Conservation (phyloP, 2,113 vertebrate genomes). For the Nymphicus hollandicus region DNA sequence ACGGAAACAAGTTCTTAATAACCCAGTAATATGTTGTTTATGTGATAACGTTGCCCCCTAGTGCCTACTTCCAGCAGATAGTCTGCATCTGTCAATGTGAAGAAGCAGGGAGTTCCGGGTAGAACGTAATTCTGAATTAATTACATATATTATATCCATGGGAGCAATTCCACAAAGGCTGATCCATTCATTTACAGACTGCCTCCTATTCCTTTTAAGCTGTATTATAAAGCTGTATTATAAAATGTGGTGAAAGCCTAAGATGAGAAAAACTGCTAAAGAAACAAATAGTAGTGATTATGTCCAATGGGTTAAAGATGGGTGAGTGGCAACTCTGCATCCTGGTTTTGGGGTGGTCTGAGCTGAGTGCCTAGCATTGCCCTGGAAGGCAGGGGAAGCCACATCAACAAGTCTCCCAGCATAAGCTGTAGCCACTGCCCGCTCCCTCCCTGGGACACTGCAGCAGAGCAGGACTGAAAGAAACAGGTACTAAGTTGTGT, state of each 20-base stretch:
- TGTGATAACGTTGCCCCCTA: constrained; percentile 25
- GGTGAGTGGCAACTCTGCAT: not conserved
- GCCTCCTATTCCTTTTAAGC: not conserved
- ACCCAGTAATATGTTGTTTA: not conserved
- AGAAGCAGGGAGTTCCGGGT: not conserved
- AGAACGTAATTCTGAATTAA: not conserved
- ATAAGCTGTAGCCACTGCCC: not conserved
- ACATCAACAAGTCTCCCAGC: not conserved
- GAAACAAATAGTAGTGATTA: not conserved
- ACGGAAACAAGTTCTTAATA: not conserved
- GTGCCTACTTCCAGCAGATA: not conserved
- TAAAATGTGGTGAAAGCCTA: not conserved
- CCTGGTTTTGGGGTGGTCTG: not conserved
- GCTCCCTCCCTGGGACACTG: not conserved
- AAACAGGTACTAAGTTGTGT: not conserved
- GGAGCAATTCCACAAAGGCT: not conserved
- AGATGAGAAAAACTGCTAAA: not conserved
- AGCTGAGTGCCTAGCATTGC: not conserved
- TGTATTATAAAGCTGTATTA: not conserved
- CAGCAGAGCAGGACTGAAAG: not conserved
- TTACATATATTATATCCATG: not conserved
- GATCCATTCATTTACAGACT: not conserved
- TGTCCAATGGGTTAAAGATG: not conserved
- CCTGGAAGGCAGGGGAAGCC: not conserved
- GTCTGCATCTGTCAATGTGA: not conserved